Evolutionary conservation across 2,113 vertebrate genomes (phyloP).

Genomic region (Muntiacus muntjak): DNA sequence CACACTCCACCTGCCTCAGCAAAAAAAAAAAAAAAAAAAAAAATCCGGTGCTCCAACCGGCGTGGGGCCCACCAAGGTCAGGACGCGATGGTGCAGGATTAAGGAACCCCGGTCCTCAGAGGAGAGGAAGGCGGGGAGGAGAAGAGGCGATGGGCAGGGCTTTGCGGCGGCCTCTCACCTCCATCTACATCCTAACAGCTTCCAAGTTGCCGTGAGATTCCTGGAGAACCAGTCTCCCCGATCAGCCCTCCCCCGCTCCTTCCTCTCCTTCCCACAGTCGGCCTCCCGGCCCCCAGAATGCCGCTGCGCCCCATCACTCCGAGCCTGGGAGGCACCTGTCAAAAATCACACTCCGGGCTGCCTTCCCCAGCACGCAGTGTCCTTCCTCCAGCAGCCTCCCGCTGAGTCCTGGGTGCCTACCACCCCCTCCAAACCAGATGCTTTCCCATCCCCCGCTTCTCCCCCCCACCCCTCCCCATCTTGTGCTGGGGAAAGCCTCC

Average conservation of each 20-base stretch:
- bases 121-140: neutral
- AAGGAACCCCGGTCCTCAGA: neutral
- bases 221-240: constrained; percentile 57
- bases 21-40: neutral
- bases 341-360: constrained; percentile 33
- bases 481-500: neutral
- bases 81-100: neutral
- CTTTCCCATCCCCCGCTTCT: neutral
- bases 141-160: neutral
- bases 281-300: neutral
- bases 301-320: neutral
- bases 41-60: neutral
- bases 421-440: neutral
- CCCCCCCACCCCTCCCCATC: no score
- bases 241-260: neutral
- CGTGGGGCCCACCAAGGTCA: constrained; percentile 56
- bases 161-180: constrained; percentile 52
- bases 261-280: neutral
- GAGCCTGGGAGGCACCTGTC: constrained; percentile 61
- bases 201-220: constrained; percentile 59
- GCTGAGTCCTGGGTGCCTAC: neutral
- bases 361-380: neutral
- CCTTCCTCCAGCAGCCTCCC: neutral
- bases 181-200: constrained; percentile 47
- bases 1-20: constrained; percentile 1